Evolutionary conservation across 2,888 invertebrate species (phyloP).

Genomic region (Oxytorus armatus): DNA sequence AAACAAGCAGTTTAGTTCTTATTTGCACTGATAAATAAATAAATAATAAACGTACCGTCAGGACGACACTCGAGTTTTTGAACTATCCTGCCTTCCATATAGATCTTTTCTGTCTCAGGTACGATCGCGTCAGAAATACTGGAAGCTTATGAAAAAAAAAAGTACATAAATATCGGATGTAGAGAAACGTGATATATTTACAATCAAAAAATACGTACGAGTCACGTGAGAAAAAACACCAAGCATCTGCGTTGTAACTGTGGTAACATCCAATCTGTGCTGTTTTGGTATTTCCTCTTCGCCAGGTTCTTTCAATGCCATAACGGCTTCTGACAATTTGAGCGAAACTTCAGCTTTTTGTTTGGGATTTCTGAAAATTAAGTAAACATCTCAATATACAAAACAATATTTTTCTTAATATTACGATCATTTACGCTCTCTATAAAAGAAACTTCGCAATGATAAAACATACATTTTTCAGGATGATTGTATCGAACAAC

Average conservation of each 20-base stretch:
- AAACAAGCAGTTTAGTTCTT: constrained; percentile 77
- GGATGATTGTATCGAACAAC: no score
- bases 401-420: neutral
- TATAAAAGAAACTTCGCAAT: no score
- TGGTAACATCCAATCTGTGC: constrained; percentile 95
- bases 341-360: constrained; percentile 95
- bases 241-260: constrained; percentile 95
- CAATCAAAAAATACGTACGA: constrained; percentile 85
- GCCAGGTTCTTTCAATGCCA: constrained; percentile 91
- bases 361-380: constrained; percentile 86
- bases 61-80: constrained; percentile 98
- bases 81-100: constrained; percentile 97
- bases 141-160: constrained; percentile 51
- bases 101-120: constrained; percentile 93
- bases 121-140: constrained; percentile 87
- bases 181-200: neutral
- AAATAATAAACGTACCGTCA: constrained; percentile 85
- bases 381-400: neutral
- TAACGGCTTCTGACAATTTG: constrained; percentile 91
- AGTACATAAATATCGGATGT: neutral
- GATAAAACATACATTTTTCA: no score
- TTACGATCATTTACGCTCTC: no score
- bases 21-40: neutral
- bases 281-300: constrained; percentile 95
- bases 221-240: constrained; percentile 95